These are phyloP conservation scores for Gopherus flavomarginatus DNA, from an alignment of 2,113 vertebrate genomes.

Conservation along the genomic window DNA sequence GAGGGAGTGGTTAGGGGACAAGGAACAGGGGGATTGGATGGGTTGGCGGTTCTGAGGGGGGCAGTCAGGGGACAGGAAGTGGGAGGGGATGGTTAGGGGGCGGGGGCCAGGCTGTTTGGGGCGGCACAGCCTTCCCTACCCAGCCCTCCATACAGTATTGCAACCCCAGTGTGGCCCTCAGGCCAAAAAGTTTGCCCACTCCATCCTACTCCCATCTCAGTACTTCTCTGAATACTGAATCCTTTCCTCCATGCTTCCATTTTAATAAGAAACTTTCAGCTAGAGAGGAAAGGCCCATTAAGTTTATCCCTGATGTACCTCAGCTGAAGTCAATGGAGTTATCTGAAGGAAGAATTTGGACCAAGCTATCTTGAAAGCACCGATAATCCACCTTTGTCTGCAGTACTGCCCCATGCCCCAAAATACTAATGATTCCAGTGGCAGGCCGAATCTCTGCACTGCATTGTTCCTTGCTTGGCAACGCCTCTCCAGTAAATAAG, in stretches of 20 bases:
- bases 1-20: too few relatives aligned
- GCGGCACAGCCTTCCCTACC: too few relatives aligned
- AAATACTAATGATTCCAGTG: not conserved
- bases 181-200: too few relatives aligned
- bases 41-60: too few relatives aligned
- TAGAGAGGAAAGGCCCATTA: not conserved
- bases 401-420: rapidly evolving
- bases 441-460: not conserved
- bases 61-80: too few relatives aligned
- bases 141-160: too few relatives aligned
- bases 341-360: constrained; percentile 6
- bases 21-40: too few relatives aligned
- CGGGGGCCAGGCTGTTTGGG: too few relatives aligned
- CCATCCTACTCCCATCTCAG: not conserved
- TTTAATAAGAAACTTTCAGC: not conserved
- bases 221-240: not conserved
- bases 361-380: not conserved
- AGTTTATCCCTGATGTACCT: not conserved
- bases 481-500: not conserved
- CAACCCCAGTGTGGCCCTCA: too few relatives aligned
- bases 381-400: rapidly evolving
- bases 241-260: not conserved
- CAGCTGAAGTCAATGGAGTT: not conserved
- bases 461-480: not conserved
- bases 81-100: too few relatives aligned